A percentile compares a stretch with the other conserved stretches of the same genome.
Evolutionary conservation across 2,113 vertebrate species (phyloP).

Genomic region (Phaetusa simplex): DNA sequence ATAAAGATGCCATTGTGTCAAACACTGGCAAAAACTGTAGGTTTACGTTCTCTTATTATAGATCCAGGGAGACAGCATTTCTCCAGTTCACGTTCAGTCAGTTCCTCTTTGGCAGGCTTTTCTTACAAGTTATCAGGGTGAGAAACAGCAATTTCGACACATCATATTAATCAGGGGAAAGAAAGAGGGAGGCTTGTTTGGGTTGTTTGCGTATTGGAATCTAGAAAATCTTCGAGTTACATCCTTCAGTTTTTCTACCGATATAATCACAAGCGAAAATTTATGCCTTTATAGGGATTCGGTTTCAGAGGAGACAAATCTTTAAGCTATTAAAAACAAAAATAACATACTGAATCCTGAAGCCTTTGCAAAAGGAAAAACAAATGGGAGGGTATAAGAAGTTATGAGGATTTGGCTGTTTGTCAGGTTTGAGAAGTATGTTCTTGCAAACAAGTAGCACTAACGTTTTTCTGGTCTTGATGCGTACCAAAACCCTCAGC

Average conservation of each 20-base stretch:
- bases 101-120: not conserved
- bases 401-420: constrained; percentile 1
- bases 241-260: not conserved
- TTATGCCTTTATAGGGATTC: not conserved
- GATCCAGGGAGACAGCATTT: not conserved
- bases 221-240: not conserved
- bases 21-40: not conserved
- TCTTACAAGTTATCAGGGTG: not conserved
- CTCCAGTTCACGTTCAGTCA: not conserved
- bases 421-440: not conserved
- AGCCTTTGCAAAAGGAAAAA: not conserved
- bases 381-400: not conserved
- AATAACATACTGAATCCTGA: not conserved
- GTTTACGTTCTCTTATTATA: not conserved
- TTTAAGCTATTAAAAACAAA: not conserved
- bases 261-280: not conserved
- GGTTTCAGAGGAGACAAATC: not conserved
- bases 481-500: not conserved
- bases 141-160: not conserved
- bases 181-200: not conserved
- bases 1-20: not conserved
- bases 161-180: not conserved
- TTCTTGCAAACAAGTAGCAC: not conserved
- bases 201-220: not conserved
- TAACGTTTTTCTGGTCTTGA: not conserved